phyloP scores from a whole-genome alignment of 2,113 vertebrate genomes.

The Gymnobelideus leadbeateri region DNA sequence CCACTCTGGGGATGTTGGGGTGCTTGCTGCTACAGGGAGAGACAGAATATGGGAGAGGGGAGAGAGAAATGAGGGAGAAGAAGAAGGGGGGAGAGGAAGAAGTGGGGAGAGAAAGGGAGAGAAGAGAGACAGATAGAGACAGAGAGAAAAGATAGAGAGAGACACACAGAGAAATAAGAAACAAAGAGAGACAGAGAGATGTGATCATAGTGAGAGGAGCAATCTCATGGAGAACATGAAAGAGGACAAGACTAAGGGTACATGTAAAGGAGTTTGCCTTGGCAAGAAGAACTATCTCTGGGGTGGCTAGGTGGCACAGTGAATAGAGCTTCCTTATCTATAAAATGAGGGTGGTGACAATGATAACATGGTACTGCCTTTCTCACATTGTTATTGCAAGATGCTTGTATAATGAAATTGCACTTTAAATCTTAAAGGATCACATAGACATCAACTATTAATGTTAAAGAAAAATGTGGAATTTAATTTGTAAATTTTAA shows the following conservation, averaged over 20 bases:
- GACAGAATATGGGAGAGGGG: background rate
- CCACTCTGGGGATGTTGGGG: too few relatives aligned
- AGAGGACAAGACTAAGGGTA: background rate
- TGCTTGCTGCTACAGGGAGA: too few relatives aligned
- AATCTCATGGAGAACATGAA: background rate
- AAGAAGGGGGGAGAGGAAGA: background rate
- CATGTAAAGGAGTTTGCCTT: background rate
- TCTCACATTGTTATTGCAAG: background rate
- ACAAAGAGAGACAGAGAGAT: too few relatives aligned
- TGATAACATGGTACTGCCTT: too few relatives aligned
- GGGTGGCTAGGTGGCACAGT: too few relatives aligned
- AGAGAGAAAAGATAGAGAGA: too few relatives aligned
- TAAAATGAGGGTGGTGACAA: too few relatives aligned
- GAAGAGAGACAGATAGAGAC: too few relatives aligned
- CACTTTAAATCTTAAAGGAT: background rate
- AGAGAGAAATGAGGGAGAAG: background rate
- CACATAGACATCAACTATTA: background rate
- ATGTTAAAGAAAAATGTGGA: background rate
- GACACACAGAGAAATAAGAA: too few relatives aligned
- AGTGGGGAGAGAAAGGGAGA: too few relatives aligned
- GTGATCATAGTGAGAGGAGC: too few relatives aligned
- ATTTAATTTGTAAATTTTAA: conserved; percentile 43
- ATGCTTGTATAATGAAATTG: background rate
- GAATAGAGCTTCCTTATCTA: too few relatives aligned
- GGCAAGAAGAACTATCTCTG: background rate